phyloP scores from a whole-genome alignment of 2,888 invertebrate genomes.

The Xanthia togata region DNA sequence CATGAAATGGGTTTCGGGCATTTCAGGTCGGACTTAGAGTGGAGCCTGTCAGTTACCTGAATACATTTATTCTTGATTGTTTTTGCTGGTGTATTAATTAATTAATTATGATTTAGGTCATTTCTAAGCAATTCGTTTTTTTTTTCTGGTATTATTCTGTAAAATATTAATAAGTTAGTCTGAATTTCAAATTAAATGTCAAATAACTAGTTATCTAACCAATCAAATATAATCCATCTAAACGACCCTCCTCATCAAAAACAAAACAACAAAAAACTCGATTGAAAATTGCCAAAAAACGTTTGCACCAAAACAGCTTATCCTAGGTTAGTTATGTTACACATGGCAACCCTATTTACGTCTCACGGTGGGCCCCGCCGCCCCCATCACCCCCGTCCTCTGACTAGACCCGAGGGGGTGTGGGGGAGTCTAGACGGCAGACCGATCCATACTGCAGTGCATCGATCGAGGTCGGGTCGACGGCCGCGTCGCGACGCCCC shows the following conservation, averaged over 20 bases:
- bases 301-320: constrained; percentile 56
- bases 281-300: constrained; percentile 35
- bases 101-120: background rate
- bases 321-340: constrained; percentile 71
- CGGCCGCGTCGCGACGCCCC: constrained; percentile 77
- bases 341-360: constrained; percentile 67
- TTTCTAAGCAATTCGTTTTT: background rate
- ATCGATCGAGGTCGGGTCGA: constrained; percentile 84
- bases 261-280: background rate
- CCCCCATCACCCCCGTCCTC: constrained; percentile 50
- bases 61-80: constrained; percentile 24
- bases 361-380: constrained; percentile 61
- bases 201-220: background rate
- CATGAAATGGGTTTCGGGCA: constrained; percentile 42
- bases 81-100: constrained; percentile 3
- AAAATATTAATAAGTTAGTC: background rate
- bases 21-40: constrained; percentile 39
- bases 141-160: background rate
- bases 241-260: background rate
- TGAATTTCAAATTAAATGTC: background rate
- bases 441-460: constrained; percentile 89
- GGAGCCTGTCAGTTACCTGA: constrained; percentile 45
- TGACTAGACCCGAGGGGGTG: constrained; percentile 62
- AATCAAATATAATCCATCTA: background rate
- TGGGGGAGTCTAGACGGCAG: constrained; percentile 86